These are phyloP conservation scores for Matsumurasca onukii DNA, from an alignment of 1,140 invertebrate genomes.

Conservation along the genomic window DNA sequence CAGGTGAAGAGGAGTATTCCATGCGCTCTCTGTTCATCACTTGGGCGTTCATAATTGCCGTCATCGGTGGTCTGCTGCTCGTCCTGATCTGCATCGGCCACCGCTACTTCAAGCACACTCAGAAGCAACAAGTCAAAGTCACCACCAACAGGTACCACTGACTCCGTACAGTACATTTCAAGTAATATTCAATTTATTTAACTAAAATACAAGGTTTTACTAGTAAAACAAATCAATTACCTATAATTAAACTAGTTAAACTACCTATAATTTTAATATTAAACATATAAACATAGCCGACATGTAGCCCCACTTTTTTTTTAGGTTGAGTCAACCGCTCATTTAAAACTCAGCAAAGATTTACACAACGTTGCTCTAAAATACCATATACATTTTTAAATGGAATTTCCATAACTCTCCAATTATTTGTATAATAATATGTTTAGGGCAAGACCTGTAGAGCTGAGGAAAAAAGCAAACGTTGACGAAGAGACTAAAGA, in stretches of 20 bases:
- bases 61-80: constrained; percentile 72
- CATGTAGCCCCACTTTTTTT: background rate
- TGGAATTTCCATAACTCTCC: background rate
- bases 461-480: background rate
- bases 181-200: background rate
- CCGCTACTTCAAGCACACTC: constrained; percentile 41
- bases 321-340: background rate
- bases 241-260: background rate
- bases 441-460: constrained; percentile 10
- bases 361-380: background rate
- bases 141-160: background rate
- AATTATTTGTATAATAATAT: background rate
- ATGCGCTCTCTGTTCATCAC: constrained; percentile 73
- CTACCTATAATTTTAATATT: background rate
- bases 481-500: background rate
- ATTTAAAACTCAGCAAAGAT: background rate
- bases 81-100: constrained; percentile 68
- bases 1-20: constrained; percentile 78
- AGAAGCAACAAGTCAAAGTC: background rate
- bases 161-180: background rate
- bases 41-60: constrained; percentile 69
- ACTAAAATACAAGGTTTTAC: background rate
- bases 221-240: background rate
- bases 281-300: background rate
- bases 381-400: background rate